phyloP scores from a whole-genome alignment of 1,140 invertebrate genomes.

The Ostrea edulis region DNA sequence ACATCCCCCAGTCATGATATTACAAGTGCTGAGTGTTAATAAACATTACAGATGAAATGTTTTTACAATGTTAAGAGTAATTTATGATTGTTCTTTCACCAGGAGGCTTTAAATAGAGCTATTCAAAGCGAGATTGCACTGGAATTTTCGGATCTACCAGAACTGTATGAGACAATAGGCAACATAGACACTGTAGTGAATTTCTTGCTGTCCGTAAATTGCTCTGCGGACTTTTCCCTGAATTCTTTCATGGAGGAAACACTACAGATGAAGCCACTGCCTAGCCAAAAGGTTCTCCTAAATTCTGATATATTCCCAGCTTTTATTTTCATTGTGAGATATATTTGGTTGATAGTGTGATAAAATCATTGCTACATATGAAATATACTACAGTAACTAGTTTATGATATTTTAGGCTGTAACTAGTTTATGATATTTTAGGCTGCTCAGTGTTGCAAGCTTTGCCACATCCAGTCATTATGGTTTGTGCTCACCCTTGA shows the following conservation, averaged over 20 bases:
- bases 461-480: background rate
- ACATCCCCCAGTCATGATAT: too few relatives aligned
- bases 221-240: background rate
- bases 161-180: background rate
- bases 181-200: background rate
- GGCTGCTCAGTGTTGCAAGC: slow-evolving; percentile 5
- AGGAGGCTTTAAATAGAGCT: background rate
- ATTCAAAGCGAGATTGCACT: background rate
- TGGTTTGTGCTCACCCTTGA: background rate
- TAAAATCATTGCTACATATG: too few relatives aligned
- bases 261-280: background rate
- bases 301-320: background rate
- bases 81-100: background rate
- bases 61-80: too few relatives aligned
- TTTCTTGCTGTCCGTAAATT: background rate
- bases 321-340: background rate
- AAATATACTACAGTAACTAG: too few relatives aligned
- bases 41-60: too few relatives aligned
- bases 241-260: slow-evolving; percentile 16
- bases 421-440: background rate
- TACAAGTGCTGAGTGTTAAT: too few relatives aligned
- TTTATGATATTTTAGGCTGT: too few relatives aligned
- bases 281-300: background rate
- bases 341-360: too few relatives aligned
- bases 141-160: background rate